phyloP scores from a whole-genome alignment of 35 echinoderm and acorn worm species.

The Diadema setosum region DNA sequence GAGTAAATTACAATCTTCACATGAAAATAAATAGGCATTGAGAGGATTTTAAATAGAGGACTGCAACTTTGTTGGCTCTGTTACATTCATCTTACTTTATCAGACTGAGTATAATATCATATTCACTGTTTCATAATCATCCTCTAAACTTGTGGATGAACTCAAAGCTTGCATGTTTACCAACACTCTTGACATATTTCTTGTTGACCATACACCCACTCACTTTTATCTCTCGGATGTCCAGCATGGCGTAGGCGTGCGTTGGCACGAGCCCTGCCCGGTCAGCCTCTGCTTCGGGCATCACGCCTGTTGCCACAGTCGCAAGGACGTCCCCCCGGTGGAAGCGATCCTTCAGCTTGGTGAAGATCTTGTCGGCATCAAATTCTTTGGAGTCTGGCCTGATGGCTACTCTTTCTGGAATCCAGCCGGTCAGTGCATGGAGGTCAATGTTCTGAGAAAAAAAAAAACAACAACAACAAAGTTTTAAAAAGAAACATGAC shows the following conservation, averaged over 20 bases:
- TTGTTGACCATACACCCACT: too few species aligned
- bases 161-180: too few species aligned
- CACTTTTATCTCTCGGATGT: constrained; percentile 86
- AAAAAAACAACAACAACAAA: background rate
- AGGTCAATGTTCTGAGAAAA: constrained; percentile 93
- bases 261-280: constrained; percentile 91
- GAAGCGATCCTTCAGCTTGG: constrained; percentile 70
- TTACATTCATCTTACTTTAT: too few species aligned
- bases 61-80: too few species aligned
- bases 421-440: constrained; percentile 92
- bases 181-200: too few species aligned
- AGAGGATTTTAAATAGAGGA: too few species aligned
- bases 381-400: constrained; percentile 45
- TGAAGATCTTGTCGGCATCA: constrained; percentile 77
- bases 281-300: constrained; percentile 81
- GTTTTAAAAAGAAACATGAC: background rate
- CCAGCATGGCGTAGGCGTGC: constrained; percentile 95
- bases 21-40: too few species aligned
- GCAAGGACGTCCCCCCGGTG: constrained; percentile 80
- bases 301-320: constrained; percentile 86
- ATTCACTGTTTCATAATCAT: too few species aligned
- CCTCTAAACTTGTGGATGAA: too few species aligned
- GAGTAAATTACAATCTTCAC: too few species aligned
- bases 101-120: too few species aligned
- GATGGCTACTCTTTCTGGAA: constrained; percentile 87